Percentiles rank a stretch among this genome's conserved stretches.
These are phyloP conservation scores for Notolabrus celidotus DNA, from an alignment of 2,797 vertebrate species.

Conservation along the genomic window DNA sequence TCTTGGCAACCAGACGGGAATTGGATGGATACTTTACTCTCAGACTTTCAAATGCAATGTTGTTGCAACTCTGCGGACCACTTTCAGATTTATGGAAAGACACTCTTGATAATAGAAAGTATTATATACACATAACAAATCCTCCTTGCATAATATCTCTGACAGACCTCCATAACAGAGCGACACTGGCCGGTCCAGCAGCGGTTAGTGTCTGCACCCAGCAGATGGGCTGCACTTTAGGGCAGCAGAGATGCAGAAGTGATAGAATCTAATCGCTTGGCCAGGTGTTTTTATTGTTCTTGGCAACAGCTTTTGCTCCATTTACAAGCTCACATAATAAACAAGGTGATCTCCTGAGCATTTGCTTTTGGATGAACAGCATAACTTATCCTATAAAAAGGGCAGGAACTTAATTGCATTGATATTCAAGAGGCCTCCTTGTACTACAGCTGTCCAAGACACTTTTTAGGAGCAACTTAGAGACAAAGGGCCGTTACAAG, in stretches of 20 bases:
- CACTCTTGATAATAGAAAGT: constrained; percentile 9
- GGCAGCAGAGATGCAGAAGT: no score
- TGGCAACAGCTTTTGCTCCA: constrained; percentile 21
- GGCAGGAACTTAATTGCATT: background rate
- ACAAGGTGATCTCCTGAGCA: constrained; percentile 19
- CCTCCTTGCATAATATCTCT: background rate
- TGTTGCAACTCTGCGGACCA: constrained; percentile 36
- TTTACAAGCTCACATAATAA: constrained; percentile 20
- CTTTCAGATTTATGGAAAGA: constrained; percentile 14
- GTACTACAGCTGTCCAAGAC: background rate
- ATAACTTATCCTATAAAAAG: constrained; percentile 7
- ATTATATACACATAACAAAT: constrained; percentile 7
- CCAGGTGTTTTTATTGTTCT: constrained; percentile 24
- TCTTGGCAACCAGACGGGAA: constrained; percentile 40
- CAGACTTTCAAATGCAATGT: constrained; percentile 34
- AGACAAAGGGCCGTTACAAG: no score
- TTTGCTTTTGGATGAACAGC: constrained; percentile 17
- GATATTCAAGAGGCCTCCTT: constrained; percentile 6
- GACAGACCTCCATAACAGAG: background rate
- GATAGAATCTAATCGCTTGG: constrained; percentile 30
- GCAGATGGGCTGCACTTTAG: no score
- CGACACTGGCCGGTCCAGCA: background rate
- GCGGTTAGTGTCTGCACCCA: background rate
- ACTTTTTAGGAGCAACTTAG: no score
- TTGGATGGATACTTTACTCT: constrained; percentile 35